Base-by-base conservation (phyloP, 2,113 vertebrate genomes). In the Phasianus colchicus region DNA sequence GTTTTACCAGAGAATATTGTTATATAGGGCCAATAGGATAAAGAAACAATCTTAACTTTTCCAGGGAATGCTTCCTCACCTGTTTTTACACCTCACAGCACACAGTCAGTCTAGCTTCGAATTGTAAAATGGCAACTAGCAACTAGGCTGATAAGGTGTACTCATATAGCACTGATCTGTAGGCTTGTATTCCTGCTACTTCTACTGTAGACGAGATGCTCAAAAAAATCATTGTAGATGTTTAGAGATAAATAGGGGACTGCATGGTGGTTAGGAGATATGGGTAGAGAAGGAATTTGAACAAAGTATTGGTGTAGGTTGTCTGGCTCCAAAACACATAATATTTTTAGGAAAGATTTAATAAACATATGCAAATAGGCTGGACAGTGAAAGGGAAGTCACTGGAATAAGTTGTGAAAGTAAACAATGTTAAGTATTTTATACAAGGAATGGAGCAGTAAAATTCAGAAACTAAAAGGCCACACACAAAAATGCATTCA, bases 271-370 rank as follows among this genome's bases (percentile, higher is more conserved):
- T 77, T 73, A 27, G 43, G 80, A 21, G 13, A 3, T 17, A 36
- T 27, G 2, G 18, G 27, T 58, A 86, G 13, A 48, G 29, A 54
- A 0, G 0, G 32, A 18, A 22, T 1, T 14, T 77, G 19, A 77
- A 73, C 65, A 77, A 40, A 84, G 13, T 57, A 0, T 61, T 83
- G 43, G 9, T 77, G 11, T 52, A 19, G 4, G 2, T 2, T 8
- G 1, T 86, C 45, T 58, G 20, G 4, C 24, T 79, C 15, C 24
- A 67, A 24, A 82, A 85, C 4, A 45, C 72, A 55, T 75, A 6
- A 3, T 11, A 60, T 8, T 67, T 83, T 72, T 1, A 8, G 5
- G 7, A 72, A 57, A 76, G 12, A 54, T 32, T 66, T 66, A 66
- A 66, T 19, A 43, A 27, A 45, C 20, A 36, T 50, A 11, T 65